Percentiles rank a stretch among this genome's conserved stretches.
Evolutionary conservation across 2,113 vertebrate genomes (phyloP).

Genomic region (Rallus limicola): DNA sequence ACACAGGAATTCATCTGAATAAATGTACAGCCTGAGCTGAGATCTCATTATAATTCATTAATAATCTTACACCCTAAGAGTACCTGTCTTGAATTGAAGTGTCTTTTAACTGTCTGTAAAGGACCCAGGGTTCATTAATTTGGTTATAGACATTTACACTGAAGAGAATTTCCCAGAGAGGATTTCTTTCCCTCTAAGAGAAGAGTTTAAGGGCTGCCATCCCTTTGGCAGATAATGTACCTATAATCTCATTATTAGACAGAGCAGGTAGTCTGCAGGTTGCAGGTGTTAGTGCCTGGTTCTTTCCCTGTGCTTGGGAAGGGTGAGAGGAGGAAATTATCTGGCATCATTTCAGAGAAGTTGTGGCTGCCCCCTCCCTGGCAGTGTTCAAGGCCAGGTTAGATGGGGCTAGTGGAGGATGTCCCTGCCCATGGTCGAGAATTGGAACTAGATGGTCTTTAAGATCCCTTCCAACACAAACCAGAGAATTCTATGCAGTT

Average conservation of each 20-base stretch:
- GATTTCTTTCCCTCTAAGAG: neutral
- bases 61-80: neutral
- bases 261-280: neutral
- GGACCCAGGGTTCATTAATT: neutral
- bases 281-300: neutral
- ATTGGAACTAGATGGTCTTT: too few species aligned
- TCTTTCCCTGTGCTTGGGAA: neutral
- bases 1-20: neutral
- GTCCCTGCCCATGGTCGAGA: too few species aligned
- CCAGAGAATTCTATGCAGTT: neutral
- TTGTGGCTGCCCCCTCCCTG: too few species aligned
- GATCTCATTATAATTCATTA: neutral
- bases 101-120: neutral
- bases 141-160: neutral
- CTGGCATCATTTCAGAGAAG: too few species aligned
- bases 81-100: neutral
- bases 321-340: neutral
- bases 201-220: neutral
- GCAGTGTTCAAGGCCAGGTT: too few species aligned
- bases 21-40: neutral
- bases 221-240: neutral
- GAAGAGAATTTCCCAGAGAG: neutral
- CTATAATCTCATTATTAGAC: neutral
- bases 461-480: too few species aligned
- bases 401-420: too few species aligned